Conservation (phyloP, 2,113 vertebrate species). For the Xenus cinereus region DNA sequence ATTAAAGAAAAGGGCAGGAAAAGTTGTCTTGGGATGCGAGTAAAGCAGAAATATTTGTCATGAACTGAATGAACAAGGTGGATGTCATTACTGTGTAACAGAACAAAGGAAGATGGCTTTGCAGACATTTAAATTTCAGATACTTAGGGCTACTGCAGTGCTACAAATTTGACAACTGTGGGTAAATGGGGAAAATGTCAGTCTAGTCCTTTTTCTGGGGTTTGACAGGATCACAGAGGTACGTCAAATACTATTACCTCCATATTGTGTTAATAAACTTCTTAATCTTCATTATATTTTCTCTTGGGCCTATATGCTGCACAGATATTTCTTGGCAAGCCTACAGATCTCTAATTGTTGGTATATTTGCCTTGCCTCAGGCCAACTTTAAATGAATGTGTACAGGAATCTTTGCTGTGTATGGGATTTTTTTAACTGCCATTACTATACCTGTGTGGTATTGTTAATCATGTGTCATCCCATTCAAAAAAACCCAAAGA, state of each 20-base stretch:
- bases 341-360: conserved; percentile 34
- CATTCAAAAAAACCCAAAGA: neutral
- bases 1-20: neutral
- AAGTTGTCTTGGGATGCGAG: neutral
- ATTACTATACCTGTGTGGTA: neutral
- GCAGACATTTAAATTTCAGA: neutral
- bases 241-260: neutral
- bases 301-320: conserved; percentile 33
- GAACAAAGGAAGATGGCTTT: neutral
- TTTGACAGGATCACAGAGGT: neutral
- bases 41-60: neutral
- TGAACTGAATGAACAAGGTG: neutral
- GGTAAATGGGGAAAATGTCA: neutral
- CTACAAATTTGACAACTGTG: neutral
- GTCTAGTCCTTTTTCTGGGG: neutral
- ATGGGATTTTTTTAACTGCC: neutral
- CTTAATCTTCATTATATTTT: conserved; percentile 38
- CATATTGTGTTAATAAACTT: neutral
- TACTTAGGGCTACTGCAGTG: neutral
- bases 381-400: neutral
- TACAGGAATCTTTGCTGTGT: neutral
- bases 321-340: conserved; percentile 29
- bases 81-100: neutral
- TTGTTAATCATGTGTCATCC: neutral
- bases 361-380: conserved; percentile 23